Evolutionary conservation across 1,140 invertebrate genomes (phyloP), one percentile per base, ranked within the genome.

Genomic region (Cotesia chilonis): DNA sequence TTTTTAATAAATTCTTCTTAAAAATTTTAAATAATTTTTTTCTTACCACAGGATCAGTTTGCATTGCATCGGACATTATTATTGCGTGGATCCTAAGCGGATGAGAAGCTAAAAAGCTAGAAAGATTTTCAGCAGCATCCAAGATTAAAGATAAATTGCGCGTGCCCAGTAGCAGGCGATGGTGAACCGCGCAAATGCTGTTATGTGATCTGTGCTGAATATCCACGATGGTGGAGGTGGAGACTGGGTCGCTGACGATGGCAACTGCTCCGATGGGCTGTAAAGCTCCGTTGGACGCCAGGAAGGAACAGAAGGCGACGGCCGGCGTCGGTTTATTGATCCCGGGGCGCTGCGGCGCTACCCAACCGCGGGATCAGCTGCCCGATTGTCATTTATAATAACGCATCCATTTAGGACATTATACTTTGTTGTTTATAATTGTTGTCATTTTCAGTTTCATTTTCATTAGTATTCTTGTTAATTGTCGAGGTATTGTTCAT

Each of bases 321-420:
- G 83, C 80, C 83, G 82, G 81, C 81, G 82, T 84, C 82, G 83
- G 83, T 84, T 85, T 86, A 85, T 86, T 85, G 84, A 85, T 86
- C 81, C 83, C 84, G 84, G 83, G 84, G 84, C 84, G 84, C 84
- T 84, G 84, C 84, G 84, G 84, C 84, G 84, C 84, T 83, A 84
- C 81, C 84, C 84, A 85, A 78, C 83, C 83, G 83, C 83, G 82
- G 83, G 79, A 79, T 79, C 81, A 76, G 79, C 81, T 78, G 75
- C 74, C 35, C 77, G 64, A 76, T 74, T 68, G 73, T 73, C 64
- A 64, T 77, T 63, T 72, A 67, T 54, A 63, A 57, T 51, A 52
- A 41, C 41, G 20, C 12, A 65, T 65, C 37, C 41, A 47, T 47
- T 47, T 47, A 47, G 10, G 41, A 9, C 41, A 61, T 61, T 61